Evolutionary conservation across 2,113 vertebrate genomes (phyloP).

Genomic region (Silurus glanis): DNA sequence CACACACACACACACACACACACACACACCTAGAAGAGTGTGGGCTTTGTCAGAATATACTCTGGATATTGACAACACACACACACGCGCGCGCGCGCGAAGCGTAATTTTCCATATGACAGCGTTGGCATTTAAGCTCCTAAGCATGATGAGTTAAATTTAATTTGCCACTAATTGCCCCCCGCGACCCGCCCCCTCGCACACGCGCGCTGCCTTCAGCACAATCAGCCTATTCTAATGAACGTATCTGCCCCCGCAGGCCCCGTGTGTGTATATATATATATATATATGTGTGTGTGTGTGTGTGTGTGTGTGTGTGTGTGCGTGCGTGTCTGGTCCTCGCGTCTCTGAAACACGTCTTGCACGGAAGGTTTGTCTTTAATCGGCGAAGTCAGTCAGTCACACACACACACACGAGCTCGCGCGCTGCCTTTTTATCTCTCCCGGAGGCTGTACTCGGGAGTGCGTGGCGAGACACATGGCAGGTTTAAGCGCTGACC

Average conservation of each 20-base stretch:
- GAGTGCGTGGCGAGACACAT: conserved; percentile 34
- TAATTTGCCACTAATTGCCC: conserved; percentile 52
- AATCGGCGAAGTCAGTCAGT: conserved; percentile 27
- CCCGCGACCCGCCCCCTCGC: background rate
- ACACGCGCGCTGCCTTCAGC: conserved; percentile 26
- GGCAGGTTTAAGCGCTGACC: conserved; percentile 44
- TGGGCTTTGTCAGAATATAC: background rate
- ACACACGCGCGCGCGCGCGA: conserved; percentile 35
- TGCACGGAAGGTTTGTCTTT: conserved; percentile 29
- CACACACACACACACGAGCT: conserved; percentile 1
- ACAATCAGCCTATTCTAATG: conserved; percentile 50
- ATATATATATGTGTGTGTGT: background rate
- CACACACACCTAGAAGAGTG: background rate
- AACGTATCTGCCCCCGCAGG: conserved; percentile 41
- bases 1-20: conserved; percentile 19
- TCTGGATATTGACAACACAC: conserved; percentile 1
- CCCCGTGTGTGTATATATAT: background rate
- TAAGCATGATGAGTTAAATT: conserved; percentile 51
- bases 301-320: conserved; percentile 13
- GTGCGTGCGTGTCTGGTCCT: conserved; percentile 7
- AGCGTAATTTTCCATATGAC: conserved; percentile 45
- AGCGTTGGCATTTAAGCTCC: conserved; percentile 42
- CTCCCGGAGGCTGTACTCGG: conserved; percentile 21
- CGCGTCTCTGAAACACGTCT: background rate
- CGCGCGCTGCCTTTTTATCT: conserved; percentile 18